These are phyloP conservation scores for Rotaria macrura DNA, from an alignment of 2,888 invertebrate genomes.

Conservation along the genomic window DNA sequence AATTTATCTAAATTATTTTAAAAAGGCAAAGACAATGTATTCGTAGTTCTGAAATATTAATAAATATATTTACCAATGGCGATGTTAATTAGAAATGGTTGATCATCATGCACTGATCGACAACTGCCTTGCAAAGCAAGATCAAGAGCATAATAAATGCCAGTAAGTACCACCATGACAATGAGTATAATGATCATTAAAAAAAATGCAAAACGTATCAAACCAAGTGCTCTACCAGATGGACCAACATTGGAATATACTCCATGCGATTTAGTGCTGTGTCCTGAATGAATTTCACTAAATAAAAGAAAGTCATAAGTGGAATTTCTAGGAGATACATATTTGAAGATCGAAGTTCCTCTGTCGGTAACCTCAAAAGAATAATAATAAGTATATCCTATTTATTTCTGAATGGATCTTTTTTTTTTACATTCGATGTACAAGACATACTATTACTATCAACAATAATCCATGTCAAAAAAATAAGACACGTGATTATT, in stretches of 20 bases:
- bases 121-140: not conserved
- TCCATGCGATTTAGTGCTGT: accelerated
- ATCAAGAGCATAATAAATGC: not conserved
- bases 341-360: not conserved
- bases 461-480: too few species aligned
- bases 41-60: not conserved
- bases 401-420: too few species aligned
- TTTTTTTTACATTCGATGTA: too few species aligned
- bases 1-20: not conserved
- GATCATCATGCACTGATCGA: constrained; percentile 8
- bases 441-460: too few species aligned
- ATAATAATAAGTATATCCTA: too few species aligned
- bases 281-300: not conserved
- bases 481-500: too few species aligned
- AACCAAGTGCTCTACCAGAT: not conserved
- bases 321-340: too few species aligned
- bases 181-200: not conserved
- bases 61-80: not conserved
- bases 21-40: not conserved
- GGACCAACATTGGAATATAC: not conserved
- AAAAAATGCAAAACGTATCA: not conserved
- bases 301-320: not conserved
- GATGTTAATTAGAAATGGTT: not conserved
- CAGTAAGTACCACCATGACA: not conserved
- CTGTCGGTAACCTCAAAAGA: too few species aligned